Percentiles rank a stretch among this genome's conserved stretches.
Evolutionary conservation across 2,888 invertebrate species (phyloP).

Genomic region (Eumacrocentrus americanus): DNA sequence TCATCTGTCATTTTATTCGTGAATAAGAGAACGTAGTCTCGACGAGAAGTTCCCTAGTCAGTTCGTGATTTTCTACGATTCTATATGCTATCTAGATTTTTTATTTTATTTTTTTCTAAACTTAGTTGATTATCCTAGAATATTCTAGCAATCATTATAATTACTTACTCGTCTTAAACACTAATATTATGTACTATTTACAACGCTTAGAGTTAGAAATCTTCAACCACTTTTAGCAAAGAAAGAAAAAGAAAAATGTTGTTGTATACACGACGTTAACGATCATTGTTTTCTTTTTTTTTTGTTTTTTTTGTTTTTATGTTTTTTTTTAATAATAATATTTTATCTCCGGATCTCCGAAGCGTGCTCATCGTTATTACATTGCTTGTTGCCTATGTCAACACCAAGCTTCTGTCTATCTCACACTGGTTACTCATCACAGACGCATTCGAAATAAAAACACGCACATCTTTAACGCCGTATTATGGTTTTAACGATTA

Average conservation of each 20-base stretch:
- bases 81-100: slow-evolving; percentile 57
- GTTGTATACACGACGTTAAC: slow-evolving; percentile 6
- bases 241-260: slow-evolving; percentile 37
- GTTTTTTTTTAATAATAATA: neutral
- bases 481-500: slow-evolving; percentile 54
- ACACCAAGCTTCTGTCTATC: slow-evolving; percentile 25
- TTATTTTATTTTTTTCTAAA: slow-evolving; percentile 30
- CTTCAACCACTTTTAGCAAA: slow-evolving; percentile 49
- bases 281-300: slow-evolving; percentile 1
- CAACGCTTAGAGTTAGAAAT: slow-evolving; percentile 53
- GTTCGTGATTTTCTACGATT: slow-evolving; percentile 49
- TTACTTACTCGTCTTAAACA: slow-evolving; percentile 58
- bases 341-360: neutral
- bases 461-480: slow-evolving; percentile 56
- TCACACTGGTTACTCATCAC: slow-evolving; percentile 48
- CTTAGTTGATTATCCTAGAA: slow-evolving; percentile 37
- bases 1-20: slow-evolving; percentile 42
- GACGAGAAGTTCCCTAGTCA: slow-evolving; percentile 52
- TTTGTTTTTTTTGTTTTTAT: neutral
- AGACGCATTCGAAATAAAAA: slow-evolving; percentile 59
- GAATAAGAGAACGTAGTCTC: slow-evolving; percentile 58
- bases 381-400: slow-evolving; percentile 12
- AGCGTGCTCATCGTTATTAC: neutral
- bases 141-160: slow-evolving; percentile 57
- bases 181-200: slow-evolving; percentile 60